Evolutionary conservation across 2,888 invertebrate species (phyloP), one percentile per base, ranked within the genome.

Genomic region (Lepidochrysops patricia): DNA sequence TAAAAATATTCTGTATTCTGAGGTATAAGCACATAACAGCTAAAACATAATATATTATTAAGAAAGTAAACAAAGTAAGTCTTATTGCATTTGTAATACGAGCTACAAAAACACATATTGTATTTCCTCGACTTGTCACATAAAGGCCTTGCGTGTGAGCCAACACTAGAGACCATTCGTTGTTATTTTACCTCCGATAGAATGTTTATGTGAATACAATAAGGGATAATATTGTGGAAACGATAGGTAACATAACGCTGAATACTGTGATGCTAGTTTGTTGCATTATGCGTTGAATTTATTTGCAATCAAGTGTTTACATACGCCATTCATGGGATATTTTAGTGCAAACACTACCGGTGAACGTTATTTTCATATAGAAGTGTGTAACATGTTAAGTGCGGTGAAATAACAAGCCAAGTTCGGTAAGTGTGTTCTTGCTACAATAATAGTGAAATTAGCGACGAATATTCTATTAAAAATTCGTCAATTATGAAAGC

Each of bases 61-160:
- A 19, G 7, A 19, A 43, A 43, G 43, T 19, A 23, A 37, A 37
- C 4, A 0, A n/a, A n/a, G n/a, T n/a, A n/a, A n/a, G n/a, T n/a
- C n/a, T n/a, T n/a, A n/a, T n/a, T n/a, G 6, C 50, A 50, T 26
- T 50, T 50, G 50, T 26, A 50, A 50, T 26, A 25, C 26, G 25
- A 50, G 50, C 50, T 26, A 26, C 12, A 49, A 49, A 49, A 26
- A 50, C 50, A 26, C 50, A n/a, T n/a, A n/a, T n/a, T 50, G 13
- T 50, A 15, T 50, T 50, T 26, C 26, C 50, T 50, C 50, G n/a
- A 26, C 19, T 23, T 50, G 50, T 50, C 50, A 50, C 26, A 50
- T 23, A 50, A 50, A 26, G 50, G 13, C n/a, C 13, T 26, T 50
- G 50, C 50, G 13, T 50, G 50, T 50, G 6, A 50, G 26, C 50